Base-by-base conservation (phyloP, 2,888 invertebrate species). In the Pachymerium ferrugineum region DNA sequence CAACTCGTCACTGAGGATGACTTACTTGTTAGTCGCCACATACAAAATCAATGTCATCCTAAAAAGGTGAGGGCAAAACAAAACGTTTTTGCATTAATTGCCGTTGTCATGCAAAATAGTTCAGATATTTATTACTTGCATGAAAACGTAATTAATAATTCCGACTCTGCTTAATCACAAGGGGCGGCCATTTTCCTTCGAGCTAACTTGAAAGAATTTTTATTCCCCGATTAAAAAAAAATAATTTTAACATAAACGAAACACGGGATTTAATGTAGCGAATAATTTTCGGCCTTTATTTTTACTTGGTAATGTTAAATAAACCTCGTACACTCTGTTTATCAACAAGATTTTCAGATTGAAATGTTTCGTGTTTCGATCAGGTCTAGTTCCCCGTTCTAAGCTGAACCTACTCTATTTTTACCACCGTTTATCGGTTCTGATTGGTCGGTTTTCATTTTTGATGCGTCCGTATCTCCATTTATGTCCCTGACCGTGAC, bases 91-190 rank as follows among this genome's bases (percentile, higher is more conserved):
- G 2, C 1, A 19, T 47, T 47, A 47, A 47, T 47, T 47, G 47
- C 47, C 8, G 47, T 47, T 47, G 47, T 47, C 47, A 47, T 16
- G 47, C 47, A 47, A 47, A n/a, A 47, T 47, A 8, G 47, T 47
- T 1, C 47, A 4, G 47, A 47, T 47, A 47, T 47, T 47, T 47
- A 47, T 47, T 47, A 47, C 47, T 47, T 47, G 47, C 47, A 47
- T 47, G 47, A 47, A 47, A 47, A 47, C 47, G 47, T 47, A 47
- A 47, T 47, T 47, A 47, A 47, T 47, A 47, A 47, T n/a, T 3
- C 22, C 2, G 47, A 47, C 47, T 3, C 3, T 1, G 47, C 16
- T 47, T 47, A 47, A 47, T 47, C 47, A 16, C 47, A 47, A 16
- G 47, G 47, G 47, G 47, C 6, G 47, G 16, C 16, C 2, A 19